A percentile compares a stretch with the other conserved stretches of the same genome.
phyloP scores from a whole-genome alignment of 2,113 vertebrate genomes.

The Oreochromis spilurus region DNA sequence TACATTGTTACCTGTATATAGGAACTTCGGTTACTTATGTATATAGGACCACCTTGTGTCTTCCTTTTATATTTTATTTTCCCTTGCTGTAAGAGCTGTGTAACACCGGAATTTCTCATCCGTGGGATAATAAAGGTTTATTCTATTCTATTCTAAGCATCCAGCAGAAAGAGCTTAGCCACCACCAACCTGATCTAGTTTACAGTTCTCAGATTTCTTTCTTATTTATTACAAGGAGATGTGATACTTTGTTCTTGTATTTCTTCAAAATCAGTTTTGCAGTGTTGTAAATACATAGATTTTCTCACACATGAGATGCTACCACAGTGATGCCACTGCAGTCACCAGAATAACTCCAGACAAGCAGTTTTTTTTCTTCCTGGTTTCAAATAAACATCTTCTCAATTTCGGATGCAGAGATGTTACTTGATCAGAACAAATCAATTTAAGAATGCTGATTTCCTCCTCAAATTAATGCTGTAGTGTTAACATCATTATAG shows the following conservation, averaged over 20 bases:
- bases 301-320: neutral
- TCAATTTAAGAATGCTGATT: neutral
- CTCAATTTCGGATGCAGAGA: conserved; percentile 4
- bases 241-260: neutral
- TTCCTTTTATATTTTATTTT: neutral
- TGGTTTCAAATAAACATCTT: conserved; percentile 13
- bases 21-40: accelerated
- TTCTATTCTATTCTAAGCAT: neutral
- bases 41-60: neutral
- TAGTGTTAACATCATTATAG: neutral
- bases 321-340: neutral
- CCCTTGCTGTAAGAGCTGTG: neutral
- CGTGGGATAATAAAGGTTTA: neutral
- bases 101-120: neutral
- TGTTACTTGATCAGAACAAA: conserved; percentile 19
- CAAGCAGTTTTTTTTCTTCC: neutral
- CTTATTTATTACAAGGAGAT: neutral
- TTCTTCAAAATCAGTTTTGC: neutral
- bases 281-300: neutral
- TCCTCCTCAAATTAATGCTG: neutral
- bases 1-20: neutral
- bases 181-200: neutral
- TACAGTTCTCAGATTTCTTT: neutral
- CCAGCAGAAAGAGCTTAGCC: neutral
- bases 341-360: neutral